These are phyloP conservation scores for Ictalurus punctatus DNA, from an alignment of 2,113 vertebrate genomes.

Conservation along the genomic window DNA sequence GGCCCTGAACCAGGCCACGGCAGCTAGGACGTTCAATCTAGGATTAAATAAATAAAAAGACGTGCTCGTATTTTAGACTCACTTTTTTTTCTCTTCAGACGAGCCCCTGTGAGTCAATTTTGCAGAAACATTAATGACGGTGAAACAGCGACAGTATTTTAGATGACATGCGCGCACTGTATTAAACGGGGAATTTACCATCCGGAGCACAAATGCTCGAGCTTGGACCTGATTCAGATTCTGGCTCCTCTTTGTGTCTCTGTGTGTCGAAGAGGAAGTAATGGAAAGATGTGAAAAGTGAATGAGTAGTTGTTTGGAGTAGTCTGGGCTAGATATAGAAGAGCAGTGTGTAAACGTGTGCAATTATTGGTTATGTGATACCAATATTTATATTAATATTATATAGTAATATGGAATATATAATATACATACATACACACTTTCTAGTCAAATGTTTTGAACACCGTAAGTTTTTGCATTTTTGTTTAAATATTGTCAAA, in stretches of 20 bases:
- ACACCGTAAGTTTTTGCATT: neutral
- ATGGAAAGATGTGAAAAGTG: neutral
- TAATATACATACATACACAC: neutral
- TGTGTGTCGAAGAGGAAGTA: conserved; percentile 19
- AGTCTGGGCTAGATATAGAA: neutral
- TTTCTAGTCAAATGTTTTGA: too few relatives aligned
- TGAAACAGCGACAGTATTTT: neutral
- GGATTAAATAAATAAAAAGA: conserved; percentile 26
- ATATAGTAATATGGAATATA: neutral
- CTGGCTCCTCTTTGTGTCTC: conserved; percentile 39
- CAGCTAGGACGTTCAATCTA: conserved; percentile 6
- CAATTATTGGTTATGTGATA: neutral
- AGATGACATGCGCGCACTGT: neutral
- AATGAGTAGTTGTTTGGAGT: neutral
- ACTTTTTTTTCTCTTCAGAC: neutral
- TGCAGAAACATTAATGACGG: conserved; percentile 35
- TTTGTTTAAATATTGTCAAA: neutral
- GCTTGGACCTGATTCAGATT: conserved; percentile 35
- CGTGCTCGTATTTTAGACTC: neutral
- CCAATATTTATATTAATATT: neutral
- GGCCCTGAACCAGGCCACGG: conserved; percentile 59
- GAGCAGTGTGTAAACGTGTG: neutral
- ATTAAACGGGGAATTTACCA: conserved; percentile 24
- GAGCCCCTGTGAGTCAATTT: neutral
- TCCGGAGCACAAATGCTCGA: conserved; percentile 9